These are phyloP conservation scores for Solenopsis fugax DNA, from an alignment of 1,140 invertebrate genomes.

Conservation along the genomic window DNA sequence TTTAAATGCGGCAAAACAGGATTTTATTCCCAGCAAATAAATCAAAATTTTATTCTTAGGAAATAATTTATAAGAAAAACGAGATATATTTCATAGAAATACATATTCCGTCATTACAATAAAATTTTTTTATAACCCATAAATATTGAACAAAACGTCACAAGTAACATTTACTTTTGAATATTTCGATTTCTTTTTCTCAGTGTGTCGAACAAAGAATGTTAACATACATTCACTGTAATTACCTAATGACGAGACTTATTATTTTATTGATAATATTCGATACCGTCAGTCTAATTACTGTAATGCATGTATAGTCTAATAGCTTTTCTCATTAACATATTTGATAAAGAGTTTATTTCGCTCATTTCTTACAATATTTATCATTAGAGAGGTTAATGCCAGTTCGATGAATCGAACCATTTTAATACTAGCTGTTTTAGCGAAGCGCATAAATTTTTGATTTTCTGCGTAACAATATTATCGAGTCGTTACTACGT, in stretches of 20 bases:
- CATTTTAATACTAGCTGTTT: neutral
- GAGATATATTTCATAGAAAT: no score
- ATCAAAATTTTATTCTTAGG: no score
- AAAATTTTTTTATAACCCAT: no score
- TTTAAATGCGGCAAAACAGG: no score
- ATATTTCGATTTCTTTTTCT: no score
- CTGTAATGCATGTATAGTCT: neutral
- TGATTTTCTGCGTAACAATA: constrained; percentile 5
- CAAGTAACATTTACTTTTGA: no score
- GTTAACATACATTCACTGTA: neutral
- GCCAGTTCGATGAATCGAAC: neutral
- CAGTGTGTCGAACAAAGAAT: neutral
- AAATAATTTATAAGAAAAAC: no score
- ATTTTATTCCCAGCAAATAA: no score
- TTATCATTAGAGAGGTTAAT: neutral
- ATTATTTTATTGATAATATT: constrained; percentile 17
- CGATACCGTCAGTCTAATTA: neutral
- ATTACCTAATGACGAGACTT: neutral
- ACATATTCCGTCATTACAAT: no score
- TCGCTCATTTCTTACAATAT: constrained; percentile 11
- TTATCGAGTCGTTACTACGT: constrained; percentile 2
- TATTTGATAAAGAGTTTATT: neutral
- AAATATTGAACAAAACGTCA: no score
- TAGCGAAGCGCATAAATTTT: neutral
- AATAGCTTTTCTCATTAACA: constrained; percentile 8